These are phyloP conservation scores for Glaucomys volans DNA, from an alignment of 2,113 vertebrate species.

Conservation along the genomic window DNA sequence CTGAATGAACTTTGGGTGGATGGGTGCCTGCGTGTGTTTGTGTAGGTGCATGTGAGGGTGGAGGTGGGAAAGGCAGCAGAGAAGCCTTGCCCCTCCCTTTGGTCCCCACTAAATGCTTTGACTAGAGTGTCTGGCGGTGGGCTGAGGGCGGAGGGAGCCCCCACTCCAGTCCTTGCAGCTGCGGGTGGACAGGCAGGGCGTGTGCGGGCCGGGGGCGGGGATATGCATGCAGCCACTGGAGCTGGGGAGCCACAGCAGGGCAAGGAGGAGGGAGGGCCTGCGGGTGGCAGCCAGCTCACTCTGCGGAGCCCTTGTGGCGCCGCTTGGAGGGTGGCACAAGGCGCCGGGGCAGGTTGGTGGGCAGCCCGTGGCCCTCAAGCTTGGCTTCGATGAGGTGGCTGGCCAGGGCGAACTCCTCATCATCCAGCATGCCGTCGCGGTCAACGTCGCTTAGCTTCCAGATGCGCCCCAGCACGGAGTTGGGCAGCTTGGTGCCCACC, in stretches of 20 bases:
- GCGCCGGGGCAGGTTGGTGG: conserved; percentile 91
- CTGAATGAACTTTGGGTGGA: not conserved
- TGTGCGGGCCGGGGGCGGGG: not conserved
- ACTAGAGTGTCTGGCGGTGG: not conserved
- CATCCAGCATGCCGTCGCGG: conserved; percentile 95
- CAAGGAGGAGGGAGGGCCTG: not conserved
- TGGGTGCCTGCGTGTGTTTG: not conserved
- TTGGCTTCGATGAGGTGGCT: conserved; percentile 96
- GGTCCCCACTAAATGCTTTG: not conserved
- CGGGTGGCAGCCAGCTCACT: conserved; percentile 31
- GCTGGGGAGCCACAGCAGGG: conserved; percentile 55
- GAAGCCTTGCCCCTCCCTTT: not conserved
- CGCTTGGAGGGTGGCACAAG: conserved; percentile 95
- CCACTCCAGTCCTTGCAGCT: not conserved
- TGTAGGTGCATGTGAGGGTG: too few species aligned
- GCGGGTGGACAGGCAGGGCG: not conserved
- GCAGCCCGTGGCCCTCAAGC: conserved; percentile 94
- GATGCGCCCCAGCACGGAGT: conserved; percentile 95
- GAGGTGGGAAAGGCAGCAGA: not conserved
- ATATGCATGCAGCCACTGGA: not conserved
- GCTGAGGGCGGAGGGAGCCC: not conserved
- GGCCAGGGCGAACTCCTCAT: conserved; percentile 95
- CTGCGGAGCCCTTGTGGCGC: conserved; percentile 92
- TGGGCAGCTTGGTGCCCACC: conserved; percentile 95
- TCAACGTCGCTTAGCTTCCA: conserved; percentile 97